phyloP scores from a whole-genome alignment of 2,888 invertebrate species.

The Oscheius sp. region DNA sequence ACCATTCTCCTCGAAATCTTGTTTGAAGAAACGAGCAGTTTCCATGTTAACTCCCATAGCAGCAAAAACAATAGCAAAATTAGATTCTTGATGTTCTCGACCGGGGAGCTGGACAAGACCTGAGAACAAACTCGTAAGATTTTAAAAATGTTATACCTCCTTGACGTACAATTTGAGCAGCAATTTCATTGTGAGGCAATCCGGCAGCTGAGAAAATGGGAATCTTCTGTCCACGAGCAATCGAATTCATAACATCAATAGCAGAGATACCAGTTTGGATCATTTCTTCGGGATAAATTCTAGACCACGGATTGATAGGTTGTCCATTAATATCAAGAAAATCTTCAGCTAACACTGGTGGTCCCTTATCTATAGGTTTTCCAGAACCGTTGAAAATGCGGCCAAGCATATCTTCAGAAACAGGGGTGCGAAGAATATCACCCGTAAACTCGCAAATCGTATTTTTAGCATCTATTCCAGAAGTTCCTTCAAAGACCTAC shows the following conservation, averaged over 20 bases:
- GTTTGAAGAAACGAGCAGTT: slow-evolving; percentile 99
- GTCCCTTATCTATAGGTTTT: slow-evolving; percentile 99
- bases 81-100: slow-evolving; percentile 83
- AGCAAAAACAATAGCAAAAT: slow-evolving; percentile 99
- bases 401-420: slow-evolving; percentile 99
- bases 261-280: slow-evolving; percentile 99
- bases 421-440: slow-evolving; percentile 96
- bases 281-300: slow-evolving; percentile 99
- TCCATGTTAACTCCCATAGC: slow-evolving; percentile 92
- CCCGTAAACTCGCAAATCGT: slow-evolving; percentile 99
- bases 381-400: slow-evolving; percentile 99
- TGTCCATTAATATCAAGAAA: slow-evolving; percentile 97
- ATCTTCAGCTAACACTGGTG: slow-evolving; percentile 97
- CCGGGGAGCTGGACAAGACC: slow-evolving; percentile 87
- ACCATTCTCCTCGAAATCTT: slow-evolving; percentile 83
- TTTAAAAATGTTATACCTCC: slow-evolving; percentile 77
- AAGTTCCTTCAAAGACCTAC: slow-evolving; percentile 96
- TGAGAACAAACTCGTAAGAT: not conserved
- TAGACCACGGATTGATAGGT: slow-evolving; percentile 99
- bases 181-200: slow-evolving; percentile 98
- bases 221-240: slow-evolving; percentile 98
- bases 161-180: slow-evolving; percentile 99
- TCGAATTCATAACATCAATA: slow-evolving; percentile 99
- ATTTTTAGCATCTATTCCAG: slow-evolving; percentile 99
- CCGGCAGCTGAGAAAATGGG: slow-evolving; percentile 99